A percentile compares a stretch with the other conserved stretches of the same genome.
These are phyloP conservation scores for Narcine bancroftii DNA, from an alignment of 2,113 vertebrate species.

Conservation along the genomic window DNA sequence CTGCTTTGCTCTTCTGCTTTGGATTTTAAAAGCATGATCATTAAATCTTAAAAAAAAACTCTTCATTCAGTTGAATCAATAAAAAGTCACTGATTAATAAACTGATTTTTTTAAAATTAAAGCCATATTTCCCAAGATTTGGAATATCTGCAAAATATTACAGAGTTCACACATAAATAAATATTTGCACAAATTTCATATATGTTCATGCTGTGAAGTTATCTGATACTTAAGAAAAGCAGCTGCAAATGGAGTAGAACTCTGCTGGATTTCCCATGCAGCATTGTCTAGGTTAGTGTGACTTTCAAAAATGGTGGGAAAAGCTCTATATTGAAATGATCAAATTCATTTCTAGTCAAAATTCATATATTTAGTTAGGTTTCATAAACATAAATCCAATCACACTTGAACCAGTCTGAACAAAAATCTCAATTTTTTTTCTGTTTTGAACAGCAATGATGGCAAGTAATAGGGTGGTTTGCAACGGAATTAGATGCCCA, in stretches of 20 bases:
- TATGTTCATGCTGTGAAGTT: constrained; percentile 20
- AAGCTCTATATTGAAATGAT: background rate
- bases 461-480: background rate
- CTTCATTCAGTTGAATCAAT: background rate
- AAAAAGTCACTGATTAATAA: constrained; percentile 4
- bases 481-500: background rate
- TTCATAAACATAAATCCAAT: background rate
- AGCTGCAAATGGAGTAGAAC: background rate
- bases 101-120: constrained; percentile 8
- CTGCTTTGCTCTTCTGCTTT: background rate
- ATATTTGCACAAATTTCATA: constrained; percentile 21
- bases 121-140: constrained; percentile 18
- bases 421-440: background rate
- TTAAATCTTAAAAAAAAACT: background rate
- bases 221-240: constrained; percentile 15
- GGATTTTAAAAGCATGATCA: background rate
- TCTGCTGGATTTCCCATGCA: constrained; percentile 1
- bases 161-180: constrained; percentile 25
- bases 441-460: background rate
- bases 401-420: background rate
- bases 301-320: constrained; percentile 21
- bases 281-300: background rate
- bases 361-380: background rate
- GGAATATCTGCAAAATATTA: constrained; percentile 19
- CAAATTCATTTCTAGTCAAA: background rate